A percentile compares a stretch with the other conserved stretches of the same genome.
Conservation (phyloP, 1,140 invertebrate species). For the Heliconius congener region DNA sequence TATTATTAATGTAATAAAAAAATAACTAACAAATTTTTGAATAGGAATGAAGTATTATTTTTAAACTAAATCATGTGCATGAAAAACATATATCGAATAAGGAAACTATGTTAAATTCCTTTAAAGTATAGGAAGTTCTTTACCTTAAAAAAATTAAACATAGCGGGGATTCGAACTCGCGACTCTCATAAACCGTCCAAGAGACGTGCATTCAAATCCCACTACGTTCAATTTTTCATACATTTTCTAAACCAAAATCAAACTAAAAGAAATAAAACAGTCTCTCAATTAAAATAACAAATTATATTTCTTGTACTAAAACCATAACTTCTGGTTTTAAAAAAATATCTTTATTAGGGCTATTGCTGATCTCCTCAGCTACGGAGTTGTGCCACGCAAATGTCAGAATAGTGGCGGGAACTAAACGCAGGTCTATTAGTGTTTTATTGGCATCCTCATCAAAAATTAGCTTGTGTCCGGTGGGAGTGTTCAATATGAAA, state of each 20-base stretch:
- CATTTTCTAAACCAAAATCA: not conserved
- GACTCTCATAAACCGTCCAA: too few species aligned
- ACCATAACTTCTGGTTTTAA: conserved; percentile 89
- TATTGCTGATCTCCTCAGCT: conserved; percentile 77
- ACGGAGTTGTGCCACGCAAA: conserved; percentile 84
- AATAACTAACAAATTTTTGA: too few species aligned
- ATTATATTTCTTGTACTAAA: conserved; percentile 84
- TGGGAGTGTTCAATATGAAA: conserved; percentile 85
- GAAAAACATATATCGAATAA: too few species aligned
- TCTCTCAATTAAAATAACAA: conserved; percentile 11
- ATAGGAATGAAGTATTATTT: too few species aligned
- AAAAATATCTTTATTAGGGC: conserved; percentile 82
- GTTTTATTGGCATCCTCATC: conserved; percentile 85
- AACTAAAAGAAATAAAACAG: not conserved
- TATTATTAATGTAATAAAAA: too few species aligned
- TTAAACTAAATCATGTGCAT: too few species aligned
- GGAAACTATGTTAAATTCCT: too few species aligned
- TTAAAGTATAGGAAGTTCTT: too few species aligned
- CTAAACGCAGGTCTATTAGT: conserved; percentile 86
- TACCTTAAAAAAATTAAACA: too few species aligned
- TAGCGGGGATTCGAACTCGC: too few species aligned
- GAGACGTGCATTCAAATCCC: not conserved
- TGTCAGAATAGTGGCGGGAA: conserved; percentile 88
- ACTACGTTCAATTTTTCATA: not conserved
- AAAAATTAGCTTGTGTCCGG: conserved; percentile 83